Evolutionary conservation across 2,113 vertebrate genomes (phyloP), one percentile per base, ranked within the genome.

Genomic region (Rhinogobius similis): DNA sequence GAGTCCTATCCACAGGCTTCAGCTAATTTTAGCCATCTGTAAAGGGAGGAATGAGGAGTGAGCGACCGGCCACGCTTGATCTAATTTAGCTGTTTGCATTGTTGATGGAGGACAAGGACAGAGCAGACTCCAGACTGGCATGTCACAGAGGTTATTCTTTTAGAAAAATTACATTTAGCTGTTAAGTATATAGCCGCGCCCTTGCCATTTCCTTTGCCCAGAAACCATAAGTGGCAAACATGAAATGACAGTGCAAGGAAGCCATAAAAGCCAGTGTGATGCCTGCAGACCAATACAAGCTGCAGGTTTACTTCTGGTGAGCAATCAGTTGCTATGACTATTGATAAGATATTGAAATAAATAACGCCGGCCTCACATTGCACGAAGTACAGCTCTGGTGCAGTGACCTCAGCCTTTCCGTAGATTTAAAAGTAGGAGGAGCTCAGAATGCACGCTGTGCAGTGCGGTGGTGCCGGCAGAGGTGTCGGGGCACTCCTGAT

Each of bases 101-200:
- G 43, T 43, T 68, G 67, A 70, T 16, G 12, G 39, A 26, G 50
- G 72, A 29, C 21, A n/a, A 41, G 23, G 13, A 44, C 58, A 44
- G 72, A 29, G 46, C 44, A 50, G 29, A 56, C 21, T 62, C 26
- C 23, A 56, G 24, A 69, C 9, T 23, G 26, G 12, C 65, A 53
- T 59, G 43, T 52, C 29, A 73, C 13, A 32, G 38, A 62, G 56
- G 39, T 64, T 63, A 64, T 74, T 62, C 48, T 59, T 67, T 16
- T 48, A 32, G 18, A 58, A 39, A 67, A 67, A 39, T 36, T 4
- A 61, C 44, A 62, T 64, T 1, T 46, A 67, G n/a, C 58, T 61
- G 29, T 21, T 38, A 36, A 61, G 58, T 9, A 21, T 6, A 20
- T 36, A 32, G 58, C 29, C 58, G 20, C 58, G 18, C 58, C 58